Base-by-base conservation (phyloP, 2,797 vertebrate species). In the Triplophysa bombifrons region DNA sequence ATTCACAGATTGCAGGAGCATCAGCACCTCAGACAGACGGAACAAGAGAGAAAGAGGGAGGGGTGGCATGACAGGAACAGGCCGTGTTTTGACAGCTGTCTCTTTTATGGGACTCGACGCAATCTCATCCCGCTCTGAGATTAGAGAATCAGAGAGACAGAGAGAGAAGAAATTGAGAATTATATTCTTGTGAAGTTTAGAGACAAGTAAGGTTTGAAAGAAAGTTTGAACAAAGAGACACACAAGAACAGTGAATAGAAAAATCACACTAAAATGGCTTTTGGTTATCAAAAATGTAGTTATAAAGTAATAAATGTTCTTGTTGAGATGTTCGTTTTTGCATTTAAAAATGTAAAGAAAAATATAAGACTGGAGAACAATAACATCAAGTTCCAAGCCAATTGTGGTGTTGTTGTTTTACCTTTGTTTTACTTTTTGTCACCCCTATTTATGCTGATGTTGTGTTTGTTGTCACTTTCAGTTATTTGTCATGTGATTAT, bases 41-140 rank as follows among this genome's bases (percentile, higher is more conserved):
- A 55, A 61, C 61, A 22, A 71, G 61, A 68, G 56, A 78, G 30
- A 73, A 22, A 55, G 65, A 67, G 53, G 25, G 68, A 76, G 64
- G 80, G 79, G 68, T 70, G 61, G 78, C 83, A 83, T 85, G 86
- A 88, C 82, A 88, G 86, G 81, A 87, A 80, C 63, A 63, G 51
- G 44, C 74, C 83, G 87, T 79, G 63, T 80, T 87, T 83, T 80
- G 84, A 86, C 87, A 85, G 83, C 84, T 82, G 82, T 83, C 83
- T 84, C 73, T 84, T 78, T 76, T 60, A 77, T 74, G 69, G 38
- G 60, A 73, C 65, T 53, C 56, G 38, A 82, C 72, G 38, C 55
- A 74, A 74, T 76, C 79, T 78, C 78, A 78, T 76, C 58, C 83
- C 83, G 82, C 70, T 74, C 82, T 80, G 83, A 84, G 71, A 76